A percentile compares a stretch with the other conserved stretches of the same genome.
Evolutionary conservation across 2,113 vertebrate genomes (phyloP).

Genomic region (Nerophis lumbriciformis): DNA sequence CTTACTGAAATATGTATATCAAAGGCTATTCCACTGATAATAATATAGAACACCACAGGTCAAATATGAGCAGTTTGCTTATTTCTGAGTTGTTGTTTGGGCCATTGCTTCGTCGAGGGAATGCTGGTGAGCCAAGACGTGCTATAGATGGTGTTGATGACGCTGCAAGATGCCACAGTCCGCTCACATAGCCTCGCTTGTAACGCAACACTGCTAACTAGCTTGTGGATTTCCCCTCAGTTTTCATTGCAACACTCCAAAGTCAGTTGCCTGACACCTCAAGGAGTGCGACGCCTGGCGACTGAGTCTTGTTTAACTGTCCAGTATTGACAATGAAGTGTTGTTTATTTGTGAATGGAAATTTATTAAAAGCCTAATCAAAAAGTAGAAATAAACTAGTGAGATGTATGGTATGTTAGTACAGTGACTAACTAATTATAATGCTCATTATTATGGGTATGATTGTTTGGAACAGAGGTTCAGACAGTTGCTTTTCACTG

Average conservation of each 20-base stretch:
- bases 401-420: background rate
- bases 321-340: background rate
- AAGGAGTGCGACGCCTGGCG: background rate
- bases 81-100: conserved; percentile 2
- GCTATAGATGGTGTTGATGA: conserved; percentile 41
- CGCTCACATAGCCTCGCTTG: conserved; percentile 4
- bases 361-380: background rate
- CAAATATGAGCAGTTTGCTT: background rate
- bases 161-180: conserved; percentile 28
- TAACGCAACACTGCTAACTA: conserved; percentile 21
- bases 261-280: background rate
- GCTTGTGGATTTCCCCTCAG: conserved; percentile 13
- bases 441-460: too few relatives aligned
- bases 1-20: conserved; percentile 31
- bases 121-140: conserved; percentile 15
- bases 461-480: background rate
- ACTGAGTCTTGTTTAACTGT: background rate
- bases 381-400: background rate
- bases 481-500: background rate
- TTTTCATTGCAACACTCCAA: conserved; percentile 9
- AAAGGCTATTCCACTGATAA: conserved; percentile 12
- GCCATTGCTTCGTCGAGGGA: conserved; percentile 3
- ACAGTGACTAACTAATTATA: background rate
- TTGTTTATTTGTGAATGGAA: conserved; percentile 1
- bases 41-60: background rate